Evolutionary conservation across 1,140 invertebrate species (phyloP).

Genomic region (Coptotermes formosanus): DNA sequence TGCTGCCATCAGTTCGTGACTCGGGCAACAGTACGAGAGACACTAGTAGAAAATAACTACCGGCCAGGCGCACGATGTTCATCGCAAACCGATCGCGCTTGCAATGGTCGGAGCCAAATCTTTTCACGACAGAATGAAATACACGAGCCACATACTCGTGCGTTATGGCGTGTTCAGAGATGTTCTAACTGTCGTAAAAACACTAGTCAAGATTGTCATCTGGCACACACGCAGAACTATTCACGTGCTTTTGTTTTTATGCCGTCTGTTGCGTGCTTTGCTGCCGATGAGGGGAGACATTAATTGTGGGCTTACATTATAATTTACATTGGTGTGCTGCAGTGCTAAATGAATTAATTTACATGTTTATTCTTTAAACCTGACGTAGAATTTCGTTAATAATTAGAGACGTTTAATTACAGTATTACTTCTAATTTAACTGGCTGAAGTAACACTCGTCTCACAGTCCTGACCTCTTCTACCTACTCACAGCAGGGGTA

Average conservation of each 20-base stretch:
- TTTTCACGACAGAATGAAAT: background rate
- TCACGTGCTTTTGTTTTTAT: background rate
- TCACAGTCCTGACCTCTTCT: too few species aligned
- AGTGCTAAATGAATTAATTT: too few species aligned
- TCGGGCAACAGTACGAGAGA: background rate
- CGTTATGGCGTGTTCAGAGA: slow-evolving; percentile 3
- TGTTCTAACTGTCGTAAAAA: slow-evolving; percentile 4
- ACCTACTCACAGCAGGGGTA: too few species aligned
- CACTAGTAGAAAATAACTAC: background rate
- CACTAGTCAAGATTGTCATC: background rate
- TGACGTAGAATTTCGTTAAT: background rate
- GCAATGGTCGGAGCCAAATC: background rate
- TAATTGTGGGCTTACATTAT: background rate
- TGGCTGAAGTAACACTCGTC: too few species aligned
- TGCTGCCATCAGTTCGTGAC: too few species aligned
- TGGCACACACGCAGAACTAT: background rate
- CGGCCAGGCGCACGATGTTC: too few species aligned
- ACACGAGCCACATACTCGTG: background rate
- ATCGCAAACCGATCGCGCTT: background rate
- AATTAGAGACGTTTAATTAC: too few species aligned
- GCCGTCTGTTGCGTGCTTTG: background rate
- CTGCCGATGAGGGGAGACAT: background rate
- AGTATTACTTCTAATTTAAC: too few species aligned
- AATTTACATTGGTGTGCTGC: background rate
- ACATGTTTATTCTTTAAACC: background rate